Evolutionary conservation across 2,888 invertebrate genomes (phyloP).

Genomic region (Tetheella fluctuosa): DNA sequence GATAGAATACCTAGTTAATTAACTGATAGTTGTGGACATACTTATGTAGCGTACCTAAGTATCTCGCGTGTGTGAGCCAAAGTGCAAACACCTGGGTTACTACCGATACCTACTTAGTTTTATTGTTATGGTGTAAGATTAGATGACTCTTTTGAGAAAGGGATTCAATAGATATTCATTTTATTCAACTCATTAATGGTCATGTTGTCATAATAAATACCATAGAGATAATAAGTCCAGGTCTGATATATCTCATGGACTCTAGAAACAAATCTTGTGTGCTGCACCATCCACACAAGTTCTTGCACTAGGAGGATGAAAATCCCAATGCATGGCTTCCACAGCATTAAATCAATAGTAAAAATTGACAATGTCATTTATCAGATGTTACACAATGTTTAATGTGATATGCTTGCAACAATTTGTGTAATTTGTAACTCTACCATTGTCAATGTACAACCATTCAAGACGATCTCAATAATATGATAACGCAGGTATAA

Average conservation of each 20-base stretch:
- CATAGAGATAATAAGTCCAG: no score
- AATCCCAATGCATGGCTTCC: not conserved
- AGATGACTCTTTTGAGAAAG: not conserved
- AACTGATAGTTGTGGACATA: no score
- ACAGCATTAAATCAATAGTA: no score
- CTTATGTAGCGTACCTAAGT: not conserved
- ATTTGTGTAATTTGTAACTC: conserved; percentile 4
- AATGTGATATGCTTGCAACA: not conserved
- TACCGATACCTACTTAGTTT: not conserved
- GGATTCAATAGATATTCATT: not conserved
- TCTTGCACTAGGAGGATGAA: not conserved
- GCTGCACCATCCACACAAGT: no score
- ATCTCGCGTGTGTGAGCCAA: not conserved
- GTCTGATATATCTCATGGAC: no score
- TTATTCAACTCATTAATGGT: no score
- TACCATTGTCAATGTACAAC: not conserved
- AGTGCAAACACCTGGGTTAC: no score
- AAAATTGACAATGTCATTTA: not conserved
- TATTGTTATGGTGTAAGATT: not conserved
- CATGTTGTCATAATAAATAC: no score
- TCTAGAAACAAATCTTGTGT: no score
- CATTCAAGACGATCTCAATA: conserved; percentile 4
- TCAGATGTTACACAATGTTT: not conserved
- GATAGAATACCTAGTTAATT: no score
- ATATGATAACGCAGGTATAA: conserved; percentile 2